Percentiles rank a stretch among this genome's conserved stretches.
These are phyloP conservation scores for Saturnia pavonia DNA, from an alignment of 2,888 invertebrate species.

Conservation along the genomic window DNA sequence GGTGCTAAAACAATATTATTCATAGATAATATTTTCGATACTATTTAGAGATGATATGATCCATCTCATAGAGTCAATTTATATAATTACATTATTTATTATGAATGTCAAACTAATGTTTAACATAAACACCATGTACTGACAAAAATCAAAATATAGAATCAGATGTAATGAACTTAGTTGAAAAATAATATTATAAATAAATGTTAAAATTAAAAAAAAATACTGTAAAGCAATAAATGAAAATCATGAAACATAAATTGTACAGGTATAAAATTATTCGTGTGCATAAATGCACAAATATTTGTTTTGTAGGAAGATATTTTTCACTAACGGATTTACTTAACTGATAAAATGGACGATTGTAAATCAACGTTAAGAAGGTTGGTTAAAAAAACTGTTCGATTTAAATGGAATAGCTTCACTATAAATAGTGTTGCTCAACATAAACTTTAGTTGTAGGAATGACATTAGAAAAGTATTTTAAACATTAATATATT, in stretches of 20 bases:
- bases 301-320: not conserved
- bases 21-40: slow-evolving; percentile 73
- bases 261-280: not conserved
- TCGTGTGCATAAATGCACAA: not conserved
- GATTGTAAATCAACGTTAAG: slow-evolving; percentile 9
- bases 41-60: slow-evolving; percentile 64
- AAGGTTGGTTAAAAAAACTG: not conserved
- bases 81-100: slow-evolving; percentile 27
- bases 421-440: slow-evolving; percentile 6
- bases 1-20: slow-evolving; percentile 78
- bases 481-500: not conserved
- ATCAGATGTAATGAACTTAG: not conserved
- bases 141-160: not conserved
- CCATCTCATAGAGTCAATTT: slow-evolving; percentile 70
- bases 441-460: slow-evolving; percentile 7
- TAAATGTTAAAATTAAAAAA: not conserved
- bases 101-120: not conserved
- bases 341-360: not conserved
- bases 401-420: slow-evolving; percentile 9
- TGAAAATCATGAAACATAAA: slow-evolving; percentile 5
- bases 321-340: not conserved
- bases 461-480: slow-evolving; percentile 8
- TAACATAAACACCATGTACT: not conserved
- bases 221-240: not conserved
- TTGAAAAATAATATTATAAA: not conserved